Evolutionary conservation across 2,113 vertebrate species (phyloP), one percentile per base, ranked within the genome.

Genomic region (Protobothrops mucrosquamatus): DNA sequence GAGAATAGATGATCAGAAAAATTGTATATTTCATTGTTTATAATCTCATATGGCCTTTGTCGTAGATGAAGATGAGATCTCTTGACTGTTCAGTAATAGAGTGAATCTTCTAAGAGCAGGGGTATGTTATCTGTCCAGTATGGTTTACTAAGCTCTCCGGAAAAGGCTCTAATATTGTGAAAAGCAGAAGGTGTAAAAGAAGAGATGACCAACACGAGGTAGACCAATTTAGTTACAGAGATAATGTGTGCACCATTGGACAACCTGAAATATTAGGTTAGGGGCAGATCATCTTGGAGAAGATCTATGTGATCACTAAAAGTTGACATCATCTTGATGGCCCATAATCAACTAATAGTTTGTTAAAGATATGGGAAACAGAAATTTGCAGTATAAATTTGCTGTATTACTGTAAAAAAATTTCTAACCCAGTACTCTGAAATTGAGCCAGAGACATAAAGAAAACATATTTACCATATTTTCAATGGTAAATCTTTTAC

Each of bases 401-500:
- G 26, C 94, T 95, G 92, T 89, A 94, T 88, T 92, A 91, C 92
- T 96, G 91, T 91, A 91, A 88, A 95, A 96, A 95, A 87, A 55
- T 87, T 91, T 39, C 57, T 95, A 91, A 95, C 89, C 91, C 85
- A 88, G 34, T 15, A 59, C 87, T 86, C 94, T 97, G 94, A 94
- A 96, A 95, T 92, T 94, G 34, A 95, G 59, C 91, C 91, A 61
- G 23, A 81, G 93, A 94, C 94, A 95, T 0, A 89, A 0, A 94
- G 90, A 94, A 89, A 88, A 85, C 64, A 92, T 95, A 46, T 92
- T 39, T 91, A 96, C 9, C 88, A 92, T 95, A 46, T 92, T 39
- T 91, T 96, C 9, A 0, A 1, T 56, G 64, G 92, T 95, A 97
- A 96, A 96, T 95, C 94, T 95, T 94, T 61, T 95, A 92, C 69